phyloP scores from a whole-genome alignment of 2,113 vertebrate genomes.

The Scolopax mira region DNA sequence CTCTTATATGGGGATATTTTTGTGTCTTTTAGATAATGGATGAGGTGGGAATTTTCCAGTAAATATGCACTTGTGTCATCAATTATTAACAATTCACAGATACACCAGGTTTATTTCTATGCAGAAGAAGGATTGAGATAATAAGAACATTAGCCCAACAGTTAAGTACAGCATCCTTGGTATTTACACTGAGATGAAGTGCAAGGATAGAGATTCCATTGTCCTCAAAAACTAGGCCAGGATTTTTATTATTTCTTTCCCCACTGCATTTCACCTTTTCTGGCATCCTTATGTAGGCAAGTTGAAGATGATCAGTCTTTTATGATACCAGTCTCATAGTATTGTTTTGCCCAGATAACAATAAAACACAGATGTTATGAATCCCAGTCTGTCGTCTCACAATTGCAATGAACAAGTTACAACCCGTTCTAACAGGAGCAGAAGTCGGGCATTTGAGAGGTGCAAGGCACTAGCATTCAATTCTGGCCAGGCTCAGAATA shows the following conservation, averaged over 20 bases:
- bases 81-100: neutral
- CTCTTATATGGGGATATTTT: neutral
- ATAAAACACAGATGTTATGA: neutral
- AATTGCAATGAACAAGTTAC: neutral
- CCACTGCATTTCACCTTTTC: neutral
- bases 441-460: neutral
- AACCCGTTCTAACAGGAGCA: neutral
- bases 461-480: neutral
- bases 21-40: slow-evolving; percentile 4
- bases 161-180: neutral
- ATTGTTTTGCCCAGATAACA: neutral
- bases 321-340: neutral
- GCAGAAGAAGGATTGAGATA: neutral
- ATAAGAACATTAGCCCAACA: neutral
- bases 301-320: neutral
- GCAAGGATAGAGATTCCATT: neutral
- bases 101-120: neutral
- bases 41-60: slow-evolving; percentile 4
- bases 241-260: neutral
- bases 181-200: neutral
- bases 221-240: neutral
- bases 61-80: neutral
- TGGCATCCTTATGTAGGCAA: neutral
- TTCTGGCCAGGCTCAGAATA: neutral
- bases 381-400: neutral